Evolutionary conservation across 2,113 vertebrate species (phyloP).

Genomic region (Meles meles): DNA sequence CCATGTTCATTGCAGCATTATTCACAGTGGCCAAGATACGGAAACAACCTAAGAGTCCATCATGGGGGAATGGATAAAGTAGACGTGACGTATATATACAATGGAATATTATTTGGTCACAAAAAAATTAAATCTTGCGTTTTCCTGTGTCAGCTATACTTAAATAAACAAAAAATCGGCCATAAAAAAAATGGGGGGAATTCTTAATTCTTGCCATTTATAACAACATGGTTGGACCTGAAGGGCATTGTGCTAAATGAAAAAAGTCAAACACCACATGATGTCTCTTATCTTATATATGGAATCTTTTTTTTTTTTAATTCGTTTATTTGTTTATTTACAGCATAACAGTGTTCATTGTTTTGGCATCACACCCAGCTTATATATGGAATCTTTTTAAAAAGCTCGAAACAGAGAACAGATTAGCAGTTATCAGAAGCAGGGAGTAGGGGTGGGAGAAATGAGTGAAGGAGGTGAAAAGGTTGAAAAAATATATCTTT

Average conservation of each 20-base stretch:
- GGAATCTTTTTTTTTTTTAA: neutral
- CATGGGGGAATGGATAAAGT: neutral
- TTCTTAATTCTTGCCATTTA: neutral
- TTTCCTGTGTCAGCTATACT: neutral
- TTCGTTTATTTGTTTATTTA: too few species aligned
- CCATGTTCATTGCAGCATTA: neutral
- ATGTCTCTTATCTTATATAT: neutral
- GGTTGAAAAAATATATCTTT: neutral
- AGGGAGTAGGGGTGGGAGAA: neutral
- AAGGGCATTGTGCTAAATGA: neutral
- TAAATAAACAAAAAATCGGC: neutral
- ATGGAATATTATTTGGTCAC: neutral
- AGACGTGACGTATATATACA: neutral
- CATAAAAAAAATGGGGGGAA: neutral
- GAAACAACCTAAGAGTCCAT: neutral
- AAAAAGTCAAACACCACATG: neutral
- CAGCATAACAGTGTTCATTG: too few species aligned
- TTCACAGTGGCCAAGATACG: neutral
- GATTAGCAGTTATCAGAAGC: neutral
- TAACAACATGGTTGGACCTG: neutral
- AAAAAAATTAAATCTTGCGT: neutral
- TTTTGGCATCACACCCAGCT: too few species aligned
- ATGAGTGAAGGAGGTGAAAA: neutral
- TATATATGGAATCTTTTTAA: neutral
- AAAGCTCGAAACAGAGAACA: neutral